Evolutionary conservation across 2,888 invertebrate genomes (phyloP).

Genomic region (Caenorhabditis panamensis): DNA sequence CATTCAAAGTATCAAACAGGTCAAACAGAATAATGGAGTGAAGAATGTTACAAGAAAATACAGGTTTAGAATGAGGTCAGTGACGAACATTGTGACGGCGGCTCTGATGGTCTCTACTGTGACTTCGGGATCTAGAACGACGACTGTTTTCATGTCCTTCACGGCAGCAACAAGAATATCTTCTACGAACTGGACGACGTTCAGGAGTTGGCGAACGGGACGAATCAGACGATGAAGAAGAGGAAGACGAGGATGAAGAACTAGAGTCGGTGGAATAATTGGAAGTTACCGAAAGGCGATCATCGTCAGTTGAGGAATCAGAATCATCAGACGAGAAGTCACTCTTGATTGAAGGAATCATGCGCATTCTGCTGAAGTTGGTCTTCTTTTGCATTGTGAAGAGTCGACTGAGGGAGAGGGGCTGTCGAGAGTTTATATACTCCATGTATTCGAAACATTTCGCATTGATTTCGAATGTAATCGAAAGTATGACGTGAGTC

Average conservation of each 20-base stretch:
- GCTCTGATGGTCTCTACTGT: too few relatives aligned
- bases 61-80: neutral
- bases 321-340: neutral
- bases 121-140: neutral
- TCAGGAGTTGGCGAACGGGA: neutral
- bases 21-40: too few relatives aligned
- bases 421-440: neutral
- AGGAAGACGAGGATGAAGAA: conserved; percentile 1
- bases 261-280: neutral
- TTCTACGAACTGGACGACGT: neutral
- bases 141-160: neutral
- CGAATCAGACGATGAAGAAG: conserved; percentile 6
- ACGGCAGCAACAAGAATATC: conserved; percentile 2
- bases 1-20: too few relatives aligned
- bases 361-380: neutral
- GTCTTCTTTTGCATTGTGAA: conserved; percentile 3
- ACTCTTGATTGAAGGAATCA: too few relatives aligned
- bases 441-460: neutral
- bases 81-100: neutral
- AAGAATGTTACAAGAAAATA: too few relatives aligned
- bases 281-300: neutral
- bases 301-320: neutral
- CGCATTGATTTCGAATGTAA: neutral
- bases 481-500: conserved; percentile 12
- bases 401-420: neutral